These are phyloP conservation scores for Nicator chloris DNA, from an alignment of 2,113 vertebrate species.

Conservation along the genomic window DNA sequence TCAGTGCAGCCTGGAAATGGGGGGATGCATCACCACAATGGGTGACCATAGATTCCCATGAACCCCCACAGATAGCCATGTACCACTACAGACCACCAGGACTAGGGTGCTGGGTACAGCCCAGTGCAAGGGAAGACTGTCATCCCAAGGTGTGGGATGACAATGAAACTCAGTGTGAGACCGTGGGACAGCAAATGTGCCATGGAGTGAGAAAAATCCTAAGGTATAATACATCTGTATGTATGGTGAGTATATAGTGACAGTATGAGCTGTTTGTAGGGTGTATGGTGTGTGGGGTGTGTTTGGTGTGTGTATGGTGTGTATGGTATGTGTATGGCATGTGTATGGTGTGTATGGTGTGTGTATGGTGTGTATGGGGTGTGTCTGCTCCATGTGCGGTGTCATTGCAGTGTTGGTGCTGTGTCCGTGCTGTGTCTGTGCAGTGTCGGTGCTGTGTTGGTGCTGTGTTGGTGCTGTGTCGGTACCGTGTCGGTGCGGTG, in stretches of 20 bases:
- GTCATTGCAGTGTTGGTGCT: too few relatives aligned
- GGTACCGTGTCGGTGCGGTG: too few relatives aligned
- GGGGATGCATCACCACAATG: background rate
- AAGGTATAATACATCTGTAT: background rate
- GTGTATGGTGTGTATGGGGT: background rate
- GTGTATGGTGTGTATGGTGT: background rate
- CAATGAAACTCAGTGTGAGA: background rate
- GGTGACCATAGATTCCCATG: too few relatives aligned
- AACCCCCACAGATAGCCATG: too few relatives aligned
- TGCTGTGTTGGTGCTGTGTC: too few relatives aligned
- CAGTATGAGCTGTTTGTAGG: too few relatives aligned
- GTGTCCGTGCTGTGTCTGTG: too few relatives aligned
- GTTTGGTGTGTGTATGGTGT: background rate
- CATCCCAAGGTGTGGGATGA: rapidly evolving
- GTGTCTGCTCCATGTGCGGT: too few relatives aligned
- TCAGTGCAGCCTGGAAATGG: background rate
- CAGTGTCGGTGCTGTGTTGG: too few relatives aligned
- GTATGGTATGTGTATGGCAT: background rate
- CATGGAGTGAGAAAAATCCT: background rate
- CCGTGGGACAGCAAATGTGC: rapidly evolving
- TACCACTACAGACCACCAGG: background rate
- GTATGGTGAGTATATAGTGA: too few relatives aligned
- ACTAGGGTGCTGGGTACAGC: background rate
- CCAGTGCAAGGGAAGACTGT: background rate
- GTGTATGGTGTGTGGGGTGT: too few relatives aligned